These are phyloP conservation scores for Cryptocephalus moraei DNA, from an alignment of 2,888 invertebrate species.

Conservation along the genomic window DNA sequence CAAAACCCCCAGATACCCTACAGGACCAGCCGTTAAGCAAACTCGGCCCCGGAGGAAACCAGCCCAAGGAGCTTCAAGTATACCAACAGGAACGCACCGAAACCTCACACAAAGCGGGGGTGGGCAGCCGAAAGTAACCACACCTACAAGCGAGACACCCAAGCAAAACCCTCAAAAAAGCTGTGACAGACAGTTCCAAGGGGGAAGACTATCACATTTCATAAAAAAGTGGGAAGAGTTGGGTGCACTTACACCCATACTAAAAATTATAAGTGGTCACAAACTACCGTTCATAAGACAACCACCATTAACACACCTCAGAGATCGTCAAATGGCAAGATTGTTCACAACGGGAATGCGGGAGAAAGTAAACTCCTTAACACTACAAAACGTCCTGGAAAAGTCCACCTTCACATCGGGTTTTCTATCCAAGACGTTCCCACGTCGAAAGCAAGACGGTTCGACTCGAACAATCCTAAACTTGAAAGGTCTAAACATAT, in stretches of 20 bases:
- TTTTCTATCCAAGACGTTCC: too few species aligned
- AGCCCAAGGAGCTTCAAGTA: neutral
- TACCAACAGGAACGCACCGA: too few species aligned
- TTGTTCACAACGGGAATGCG: conserved; percentile 2
- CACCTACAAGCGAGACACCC: neutral
- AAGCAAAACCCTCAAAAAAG: neutral
- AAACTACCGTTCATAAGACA: conserved; percentile 5
- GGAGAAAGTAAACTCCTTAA: neutral
- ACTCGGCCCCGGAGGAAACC: neutral
- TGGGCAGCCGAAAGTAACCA: neutral
- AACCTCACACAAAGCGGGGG: too few species aligned
- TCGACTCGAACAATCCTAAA: conserved; percentile 10
- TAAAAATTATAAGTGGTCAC: conserved; percentile 8
- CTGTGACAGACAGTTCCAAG: neutral
- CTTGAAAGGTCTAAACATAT: too few species aligned
- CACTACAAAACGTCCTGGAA: neutral
- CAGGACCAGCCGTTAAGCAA: too few species aligned
- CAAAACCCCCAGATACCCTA: neutral
- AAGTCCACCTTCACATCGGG: too few species aligned
- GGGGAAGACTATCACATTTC: conserved; percentile 3
- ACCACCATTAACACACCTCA: conserved; percentile 3
- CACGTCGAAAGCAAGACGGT: conserved; percentile 8
- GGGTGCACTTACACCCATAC: too few species aligned
- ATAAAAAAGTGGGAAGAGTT: conserved; percentile 2
- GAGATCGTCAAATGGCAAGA: neutral